Conservation (phyloP, 2,888 invertebrate species). For the Diplazon laetatorius region DNA sequence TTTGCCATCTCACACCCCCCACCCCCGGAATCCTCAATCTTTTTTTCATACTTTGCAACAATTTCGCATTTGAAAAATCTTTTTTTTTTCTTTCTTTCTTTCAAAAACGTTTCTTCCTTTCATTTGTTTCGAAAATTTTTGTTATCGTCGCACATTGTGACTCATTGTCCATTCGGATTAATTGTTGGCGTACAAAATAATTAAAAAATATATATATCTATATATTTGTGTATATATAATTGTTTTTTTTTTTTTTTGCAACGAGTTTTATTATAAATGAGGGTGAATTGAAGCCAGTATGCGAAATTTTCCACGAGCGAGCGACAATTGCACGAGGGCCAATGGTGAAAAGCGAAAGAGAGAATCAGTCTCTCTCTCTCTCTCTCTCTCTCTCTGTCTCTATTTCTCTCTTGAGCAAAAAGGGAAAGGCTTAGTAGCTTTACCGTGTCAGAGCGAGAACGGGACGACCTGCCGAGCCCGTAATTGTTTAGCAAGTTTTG, state of each 20-base stretch:
- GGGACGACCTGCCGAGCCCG: constrained; percentile 37
- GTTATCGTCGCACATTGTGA: constrained; percentile 4
- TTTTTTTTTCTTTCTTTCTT: too few relatives aligned
- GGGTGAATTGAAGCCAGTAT: constrained; percentile 22
- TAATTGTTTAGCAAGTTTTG: constrained; percentile 64
- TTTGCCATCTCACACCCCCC: not conserved
- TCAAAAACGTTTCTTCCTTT: too few relatives aligned
- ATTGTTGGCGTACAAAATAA: constrained; percentile 23
- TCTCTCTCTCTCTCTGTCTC: too few relatives aligned
- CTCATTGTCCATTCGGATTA: constrained; percentile 39
- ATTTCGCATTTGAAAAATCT: too few relatives aligned
- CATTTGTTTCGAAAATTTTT: not conserved
- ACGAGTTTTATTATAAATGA: constrained; percentile 34
- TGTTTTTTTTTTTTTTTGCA: too few relatives aligned
- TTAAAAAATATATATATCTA: too few relatives aligned
- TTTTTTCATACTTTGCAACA: too few relatives aligned
- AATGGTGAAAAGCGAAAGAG: not conserved
- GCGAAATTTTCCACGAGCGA: constrained; percentile 45
- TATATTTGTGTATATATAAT: too few relatives aligned
- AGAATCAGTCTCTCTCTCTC: too few relatives aligned
- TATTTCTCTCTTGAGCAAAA: too few relatives aligned
- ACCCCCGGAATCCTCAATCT: too few relatives aligned
- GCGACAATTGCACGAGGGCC: constrained; percentile 22
- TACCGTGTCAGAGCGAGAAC: constrained; percentile 16
- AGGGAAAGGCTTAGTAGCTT: too few relatives aligned